A percentile compares a stretch with the other conserved stretches of the same genome.
These are phyloP conservation scores for Phylloscopus collybita DNA, from an alignment of 2,797 vertebrate species.

Conservation along the genomic window DNA sequence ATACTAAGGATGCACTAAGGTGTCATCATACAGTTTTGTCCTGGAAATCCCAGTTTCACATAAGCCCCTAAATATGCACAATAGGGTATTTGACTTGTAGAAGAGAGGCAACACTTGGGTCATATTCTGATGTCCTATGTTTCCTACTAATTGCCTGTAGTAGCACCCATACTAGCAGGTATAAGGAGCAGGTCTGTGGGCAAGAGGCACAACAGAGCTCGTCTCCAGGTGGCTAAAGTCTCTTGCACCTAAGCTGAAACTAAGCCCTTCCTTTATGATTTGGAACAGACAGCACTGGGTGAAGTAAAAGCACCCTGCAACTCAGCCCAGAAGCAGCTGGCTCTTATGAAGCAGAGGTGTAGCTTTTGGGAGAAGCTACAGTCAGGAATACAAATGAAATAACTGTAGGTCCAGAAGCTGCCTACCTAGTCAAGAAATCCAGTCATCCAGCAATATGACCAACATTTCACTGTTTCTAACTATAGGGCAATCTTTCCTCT, in stretches of 20 bases:
- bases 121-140: background rate
- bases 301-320: background rate
- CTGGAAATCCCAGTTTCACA: background rate
- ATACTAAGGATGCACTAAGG: background rate
- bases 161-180: background rate
- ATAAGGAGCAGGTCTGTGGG: background rate
- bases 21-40: background rate
- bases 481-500: background rate
- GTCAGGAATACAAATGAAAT: background rate
- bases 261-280: background rate
- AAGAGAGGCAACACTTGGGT: background rate
- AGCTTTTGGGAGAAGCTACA: background rate
- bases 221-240: fast-evolving
- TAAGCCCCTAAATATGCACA: background rate
- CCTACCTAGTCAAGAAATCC: background rate
- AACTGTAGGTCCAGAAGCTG: background rate
- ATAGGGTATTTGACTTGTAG: background rate
- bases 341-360: background rate
- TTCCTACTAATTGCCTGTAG: background rate
- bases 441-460: background rate
- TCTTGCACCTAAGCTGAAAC: background rate
- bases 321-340: background rate
- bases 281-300: background rate
- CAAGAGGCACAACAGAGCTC: background rate
- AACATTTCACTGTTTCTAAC: background rate